Base-by-base conservation (phyloP, 2,113 vertebrate genomes). In the Notarius lentiginosus region DNA sequence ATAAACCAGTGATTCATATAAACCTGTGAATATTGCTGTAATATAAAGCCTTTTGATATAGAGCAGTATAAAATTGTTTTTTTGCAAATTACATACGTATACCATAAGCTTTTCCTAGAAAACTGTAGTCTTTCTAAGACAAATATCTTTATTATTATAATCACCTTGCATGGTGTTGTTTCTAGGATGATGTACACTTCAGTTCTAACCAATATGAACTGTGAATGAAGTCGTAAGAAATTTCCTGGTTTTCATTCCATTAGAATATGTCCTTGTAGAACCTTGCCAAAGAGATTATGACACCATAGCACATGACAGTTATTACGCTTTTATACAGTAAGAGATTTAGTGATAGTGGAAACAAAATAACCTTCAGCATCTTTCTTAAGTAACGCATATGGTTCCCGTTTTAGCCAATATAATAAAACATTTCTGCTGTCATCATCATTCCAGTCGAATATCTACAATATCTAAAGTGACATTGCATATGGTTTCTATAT, bases 331-430 rank as follows among this genome's bases (percentile, higher is more conserved):
- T 83, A 47, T 60, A 34, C 14, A 24, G 41, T 77, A 75, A 80
- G 47, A 61, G 73, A 55, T 20, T 82, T 60, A 89, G 79, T 80
- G 75, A 84, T 47, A 65, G 47, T 34, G 53, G 55, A 41, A 41
- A 41, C 41, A 41, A 41, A 22, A 22, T 20, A 47, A 27, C 24
- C 72, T 79, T 61, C 9, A 77, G 14, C 49, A 51, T 86, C 8
- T 56, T 51, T 27, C n/a, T n/a, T 61, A 66, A 6, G 34, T 12
- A 82, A 70, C 1, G 10, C 24, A 11, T 3, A 22, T 80, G 55
- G n/a, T 49, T 72, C 73, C 49, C 15, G 12, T 73, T 79, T 65
- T 77, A 49, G 66, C n/a, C 60, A 66, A 15, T 27, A 30, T 49
- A 24, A 34, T 47, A 72, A 68, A 51, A 41, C 30, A 47, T 75